Conservation (phyloP, 2,888 invertebrate species). For the Zeuzera pyrina region DNA sequence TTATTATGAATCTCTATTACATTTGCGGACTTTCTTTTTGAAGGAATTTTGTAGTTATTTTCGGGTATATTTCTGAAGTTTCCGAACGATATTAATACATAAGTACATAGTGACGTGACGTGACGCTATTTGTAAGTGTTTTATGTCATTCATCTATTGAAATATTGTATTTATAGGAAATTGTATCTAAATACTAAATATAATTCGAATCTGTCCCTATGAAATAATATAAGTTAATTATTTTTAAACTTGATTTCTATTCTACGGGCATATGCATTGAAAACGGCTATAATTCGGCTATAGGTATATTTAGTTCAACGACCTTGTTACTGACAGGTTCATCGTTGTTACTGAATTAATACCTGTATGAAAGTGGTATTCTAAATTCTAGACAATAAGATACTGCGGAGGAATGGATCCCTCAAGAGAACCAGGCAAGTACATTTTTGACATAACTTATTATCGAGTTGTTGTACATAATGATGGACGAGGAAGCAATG, state of each 20-base stretch:
- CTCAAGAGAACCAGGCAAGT: constrained; percentile 66
- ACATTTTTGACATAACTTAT: too few species aligned
- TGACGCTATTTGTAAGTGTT: constrained; percentile 16
- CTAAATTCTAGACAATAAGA: constrained; percentile 43
- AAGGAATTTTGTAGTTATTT: too few species aligned
- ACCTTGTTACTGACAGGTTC: constrained; percentile 74
- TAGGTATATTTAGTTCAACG: constrained; percentile 73
- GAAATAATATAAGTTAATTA: not conserved
- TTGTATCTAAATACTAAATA: not conserved
- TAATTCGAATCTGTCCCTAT: not conserved
- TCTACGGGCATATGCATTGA: constrained; percentile 26
- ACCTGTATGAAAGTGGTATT: constrained; percentile 55
- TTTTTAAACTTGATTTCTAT: too few species aligned
- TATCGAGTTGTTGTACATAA: too few species aligned
- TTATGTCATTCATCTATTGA: constrained; percentile 40
- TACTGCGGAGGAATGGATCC: constrained; percentile 59
- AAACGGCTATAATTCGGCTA: constrained; percentile 43
- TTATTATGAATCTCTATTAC: too few species aligned
- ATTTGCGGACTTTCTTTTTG: too few species aligned
- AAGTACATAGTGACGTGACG: too few species aligned
- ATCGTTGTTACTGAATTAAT: constrained; percentile 62
- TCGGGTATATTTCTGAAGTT: too few species aligned
- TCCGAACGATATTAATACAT: constrained; percentile 1
- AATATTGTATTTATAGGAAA: constrained; percentile 10
- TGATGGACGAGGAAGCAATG: too few species aligned